These are phyloP conservation scores for Epizoanthus illoricatus DNA, from an alignment of 92 coral and sea anemone species.

Conservation along the genomic window DNA sequence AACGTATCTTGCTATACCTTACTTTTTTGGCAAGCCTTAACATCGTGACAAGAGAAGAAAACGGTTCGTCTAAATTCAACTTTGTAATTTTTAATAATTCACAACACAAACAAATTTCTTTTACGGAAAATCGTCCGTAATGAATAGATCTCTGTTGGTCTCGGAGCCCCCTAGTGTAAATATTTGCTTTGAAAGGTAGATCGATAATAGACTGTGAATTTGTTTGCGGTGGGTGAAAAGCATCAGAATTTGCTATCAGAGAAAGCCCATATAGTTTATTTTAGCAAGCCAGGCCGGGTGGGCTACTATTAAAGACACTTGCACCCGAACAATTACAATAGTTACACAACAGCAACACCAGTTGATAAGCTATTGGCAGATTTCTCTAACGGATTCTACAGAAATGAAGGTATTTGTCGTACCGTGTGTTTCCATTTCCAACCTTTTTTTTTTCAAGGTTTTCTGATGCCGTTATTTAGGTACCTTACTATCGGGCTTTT, in stretches of 20 bases:
- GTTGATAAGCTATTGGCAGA: neutral
- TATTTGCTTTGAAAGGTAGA: constrained; percentile 18
- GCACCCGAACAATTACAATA: neutral
- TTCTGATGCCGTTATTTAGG: neutral
- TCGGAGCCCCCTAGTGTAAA: constrained; percentile 24
- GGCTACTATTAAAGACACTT: neutral
- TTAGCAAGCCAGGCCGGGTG: neutral
- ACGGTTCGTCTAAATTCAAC: neutral
- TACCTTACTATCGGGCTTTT: neutral
- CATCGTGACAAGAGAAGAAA: neutral
- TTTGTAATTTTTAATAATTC: constrained; percentile 36
- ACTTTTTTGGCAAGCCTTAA: neutral
- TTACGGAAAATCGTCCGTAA: constrained; percentile 9
- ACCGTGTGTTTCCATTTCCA: neutral
- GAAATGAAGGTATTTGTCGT: neutral
- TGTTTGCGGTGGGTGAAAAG: constrained; percentile 29
- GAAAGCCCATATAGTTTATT: neutral
- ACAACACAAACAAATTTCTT: constrained; percentile 33
- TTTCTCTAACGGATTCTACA: neutral
- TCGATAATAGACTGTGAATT: constrained; percentile 4
- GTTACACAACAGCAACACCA: neutral
- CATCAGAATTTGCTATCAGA: constrained; percentile 5
- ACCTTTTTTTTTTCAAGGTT: neutral
- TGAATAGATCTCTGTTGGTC: constrained; percentile 36
- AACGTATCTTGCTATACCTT: neutral